phyloP scores from a whole-genome alignment of 2,113 vertebrate genomes.

The Salvelinus alpinus region DNA sequence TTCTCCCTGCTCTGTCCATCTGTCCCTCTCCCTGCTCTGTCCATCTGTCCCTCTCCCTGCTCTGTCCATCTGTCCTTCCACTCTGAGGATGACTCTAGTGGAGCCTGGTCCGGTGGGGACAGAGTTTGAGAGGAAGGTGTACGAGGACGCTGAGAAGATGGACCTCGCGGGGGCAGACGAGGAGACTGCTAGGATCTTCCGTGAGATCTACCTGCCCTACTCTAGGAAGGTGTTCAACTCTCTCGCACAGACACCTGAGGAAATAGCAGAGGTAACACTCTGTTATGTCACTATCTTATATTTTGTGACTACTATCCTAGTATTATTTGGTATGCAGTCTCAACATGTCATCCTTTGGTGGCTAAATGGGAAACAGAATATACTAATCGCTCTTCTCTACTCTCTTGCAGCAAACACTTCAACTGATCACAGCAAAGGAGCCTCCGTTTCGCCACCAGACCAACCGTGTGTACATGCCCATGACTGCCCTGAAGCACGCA shows the following conservation, averaged over 20 bases:
- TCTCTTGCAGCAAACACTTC: too few species aligned
- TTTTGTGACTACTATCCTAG: too few species aligned
- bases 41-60: too few species aligned
- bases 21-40: too few species aligned
- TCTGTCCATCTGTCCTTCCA: slow-evolving; percentile 19
- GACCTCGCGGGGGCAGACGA: slow-evolving; percentile 72
- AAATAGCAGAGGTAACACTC: slow-evolving; percentile 73
- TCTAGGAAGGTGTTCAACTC: slow-evolving; percentile 73
- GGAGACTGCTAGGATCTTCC: slow-evolving; percentile 75
- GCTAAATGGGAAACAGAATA: too few species aligned
- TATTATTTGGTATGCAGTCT: too few species aligned
- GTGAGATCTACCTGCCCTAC: slow-evolving; percentile 77
- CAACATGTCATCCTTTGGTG: too few species aligned
- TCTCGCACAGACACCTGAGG: slow-evolving; percentile 75
- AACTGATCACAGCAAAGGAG: too few species aligned
- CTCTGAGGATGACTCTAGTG: slow-evolving; percentile 74
- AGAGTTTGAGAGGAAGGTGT: slow-evolving; percentile 80
- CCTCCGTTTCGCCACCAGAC: too few species aligned
- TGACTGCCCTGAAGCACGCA: slow-evolving; percentile 74
- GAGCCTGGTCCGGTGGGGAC: slow-evolving; percentile 81
- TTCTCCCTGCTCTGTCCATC: too few species aligned
- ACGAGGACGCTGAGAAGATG: slow-evolving; percentile 67
- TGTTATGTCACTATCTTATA: neutral
- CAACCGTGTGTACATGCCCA: slow-evolving; percentile 61
- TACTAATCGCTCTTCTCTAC: too few species aligned